phyloP scores from a whole-genome alignment of 2,113 vertebrate species.

The Artemisiospiza belli region DNA sequence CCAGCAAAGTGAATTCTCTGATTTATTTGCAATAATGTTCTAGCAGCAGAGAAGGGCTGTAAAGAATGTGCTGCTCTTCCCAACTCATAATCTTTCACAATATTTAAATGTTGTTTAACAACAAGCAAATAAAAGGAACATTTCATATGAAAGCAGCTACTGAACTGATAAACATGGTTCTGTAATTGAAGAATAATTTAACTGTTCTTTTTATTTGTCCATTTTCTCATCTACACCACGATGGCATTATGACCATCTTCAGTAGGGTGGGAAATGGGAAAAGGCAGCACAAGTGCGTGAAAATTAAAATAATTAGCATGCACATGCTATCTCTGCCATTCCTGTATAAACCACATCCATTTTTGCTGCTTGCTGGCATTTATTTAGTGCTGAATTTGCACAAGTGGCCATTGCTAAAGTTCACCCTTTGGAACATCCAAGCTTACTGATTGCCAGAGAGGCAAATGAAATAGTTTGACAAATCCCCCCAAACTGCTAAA shows the following conservation, averaged over 20 bases:
- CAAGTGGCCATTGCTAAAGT: neutral
- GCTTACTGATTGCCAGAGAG: neutral
- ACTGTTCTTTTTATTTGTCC: neutral
- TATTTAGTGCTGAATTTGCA: neutral
- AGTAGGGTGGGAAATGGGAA: neutral
- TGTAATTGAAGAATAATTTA: neutral
- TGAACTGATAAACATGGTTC: neutral
- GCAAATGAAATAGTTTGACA: neutral
- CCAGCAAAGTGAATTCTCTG: neutral
- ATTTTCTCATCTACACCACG: neutral
- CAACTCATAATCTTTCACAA: neutral
- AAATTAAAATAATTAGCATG: neutral
- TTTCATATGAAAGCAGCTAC: neutral
- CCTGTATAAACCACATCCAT: neutral
- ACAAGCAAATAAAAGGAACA: neutral
- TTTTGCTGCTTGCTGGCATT: neutral
- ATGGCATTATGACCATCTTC: neutral
- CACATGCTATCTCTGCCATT: neutral
- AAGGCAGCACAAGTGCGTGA: neutral
- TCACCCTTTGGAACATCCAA: neutral
- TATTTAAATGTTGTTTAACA: neutral
- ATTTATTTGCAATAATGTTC: neutral
- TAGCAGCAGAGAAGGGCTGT: neutral
- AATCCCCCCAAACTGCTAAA: neutral
- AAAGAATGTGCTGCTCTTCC: neutral